These are phyloP conservation scores for Gadus macrocephalus DNA, from an alignment of 2,113 vertebrate species.

Conservation along the genomic window DNA sequence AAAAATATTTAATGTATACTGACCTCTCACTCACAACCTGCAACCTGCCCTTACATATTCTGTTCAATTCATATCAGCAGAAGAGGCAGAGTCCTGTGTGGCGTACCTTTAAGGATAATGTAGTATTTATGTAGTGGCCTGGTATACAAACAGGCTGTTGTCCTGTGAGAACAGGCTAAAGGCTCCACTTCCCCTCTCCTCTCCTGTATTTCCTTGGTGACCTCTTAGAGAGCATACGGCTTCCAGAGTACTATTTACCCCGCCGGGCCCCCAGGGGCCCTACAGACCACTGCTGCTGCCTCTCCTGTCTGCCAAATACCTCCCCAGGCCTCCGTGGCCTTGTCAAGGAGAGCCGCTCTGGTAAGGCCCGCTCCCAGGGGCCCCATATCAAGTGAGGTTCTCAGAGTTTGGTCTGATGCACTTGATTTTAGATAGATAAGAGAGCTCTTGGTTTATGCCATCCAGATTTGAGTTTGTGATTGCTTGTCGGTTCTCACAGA, in stretches of 20 bases:
- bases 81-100: no score
- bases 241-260: slow-evolving; percentile 67
- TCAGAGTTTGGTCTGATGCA: slow-evolving; percentile 22
- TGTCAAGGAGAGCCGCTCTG: slow-evolving; percentile 76
- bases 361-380: slow-evolving; percentile 68
- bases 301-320: slow-evolving; percentile 56
- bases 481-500: slow-evolving; percentile 13
- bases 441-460: slow-evolving; percentile 24
- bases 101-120: slow-evolving; percentile 8
- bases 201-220: slow-evolving; percentile 56
- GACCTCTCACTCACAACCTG: no score
- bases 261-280: slow-evolving; percentile 32
- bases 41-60: no score
- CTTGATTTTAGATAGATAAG: slow-evolving; percentile 56
- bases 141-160: slow-evolving; percentile 41
- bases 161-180: slow-evolving; percentile 46
- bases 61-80: no score
- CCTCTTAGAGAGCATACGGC: slow-evolving; percentile 61
- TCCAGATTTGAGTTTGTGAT: slow-evolving; percentile 59
- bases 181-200: slow-evolving; percentile 43
- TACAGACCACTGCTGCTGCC: slow-evolving; percentile 44
- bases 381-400: slow-evolving; percentile 29
- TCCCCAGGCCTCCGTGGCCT: slow-evolving; percentile 47
- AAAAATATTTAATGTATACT: no score
- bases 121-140: slow-evolving; percentile 50